Conservation (phyloP, 2,113 vertebrate species). For the Thermophis baileyi region DNA sequence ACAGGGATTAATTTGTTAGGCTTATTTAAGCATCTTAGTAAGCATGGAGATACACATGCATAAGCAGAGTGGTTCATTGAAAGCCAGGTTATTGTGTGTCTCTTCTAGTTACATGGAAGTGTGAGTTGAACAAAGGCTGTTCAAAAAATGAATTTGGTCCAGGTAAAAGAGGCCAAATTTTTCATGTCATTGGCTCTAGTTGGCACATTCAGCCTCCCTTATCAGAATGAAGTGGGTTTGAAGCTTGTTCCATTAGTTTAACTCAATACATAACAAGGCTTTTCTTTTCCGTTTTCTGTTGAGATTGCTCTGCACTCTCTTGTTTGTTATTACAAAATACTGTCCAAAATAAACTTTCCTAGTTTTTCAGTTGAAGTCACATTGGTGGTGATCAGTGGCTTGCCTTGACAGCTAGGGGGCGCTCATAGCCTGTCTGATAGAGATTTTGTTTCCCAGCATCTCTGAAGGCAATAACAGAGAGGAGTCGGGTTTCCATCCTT, state of each 20-base stretch:
- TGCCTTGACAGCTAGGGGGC: constrained; percentile 72
- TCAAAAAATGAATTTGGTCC: constrained; percentile 34
- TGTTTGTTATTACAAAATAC: constrained; percentile 61
- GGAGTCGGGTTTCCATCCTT: constrained; percentile 23
- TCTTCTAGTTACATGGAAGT: neutral
- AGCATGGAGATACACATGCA: constrained; percentile 16
- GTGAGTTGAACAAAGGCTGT: constrained; percentile 22
- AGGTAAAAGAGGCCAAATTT: constrained; percentile 22
- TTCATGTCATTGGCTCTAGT: neutral
- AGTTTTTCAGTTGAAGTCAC: constrained; percentile 46
- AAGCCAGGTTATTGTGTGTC: neutral
- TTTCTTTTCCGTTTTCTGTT: constrained; percentile 20
- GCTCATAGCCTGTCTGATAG: constrained; percentile 70
- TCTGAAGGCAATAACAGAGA: constrained; percentile 15
- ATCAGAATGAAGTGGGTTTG: constrained; percentile 7
- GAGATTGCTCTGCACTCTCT: constrained; percentile 17
- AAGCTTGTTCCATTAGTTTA: neutral
- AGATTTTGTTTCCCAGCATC: constrained; percentile 8
- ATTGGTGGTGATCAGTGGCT: constrained; percentile 48
- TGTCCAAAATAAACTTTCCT: constrained; percentile 74
- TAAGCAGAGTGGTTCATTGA: constrained; percentile 10
- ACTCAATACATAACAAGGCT: neutral
- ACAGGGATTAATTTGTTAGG: constrained; percentile 41
- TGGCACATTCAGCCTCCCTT: constrained; percentile 13
- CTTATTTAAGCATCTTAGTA: constrained; percentile 33